phyloP scores from a whole-genome alignment of 1,140 invertebrate genomes.

The Meloidogyne chitwoodi region DNA sequence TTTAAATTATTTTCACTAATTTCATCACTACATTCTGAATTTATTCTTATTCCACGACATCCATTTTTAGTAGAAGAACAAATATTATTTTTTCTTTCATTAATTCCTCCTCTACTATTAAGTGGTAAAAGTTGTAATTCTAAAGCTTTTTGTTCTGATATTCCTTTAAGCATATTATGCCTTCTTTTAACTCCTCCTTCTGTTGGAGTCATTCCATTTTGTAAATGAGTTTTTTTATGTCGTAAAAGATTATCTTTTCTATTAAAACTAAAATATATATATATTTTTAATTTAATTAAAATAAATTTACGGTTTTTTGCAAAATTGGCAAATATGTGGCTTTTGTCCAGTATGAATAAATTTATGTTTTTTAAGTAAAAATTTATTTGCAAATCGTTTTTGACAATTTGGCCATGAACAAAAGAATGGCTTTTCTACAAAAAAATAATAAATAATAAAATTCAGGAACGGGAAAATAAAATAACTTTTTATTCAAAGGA shows the following conservation, averaged over 20 bases:
- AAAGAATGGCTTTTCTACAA: constrained; percentile 47
- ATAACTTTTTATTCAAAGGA: too few species aligned
- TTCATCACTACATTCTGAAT: neutral
- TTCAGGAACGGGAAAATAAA: neutral
- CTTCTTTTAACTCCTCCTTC: constrained; percentile 2
- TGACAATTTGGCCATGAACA: constrained; percentile 50
- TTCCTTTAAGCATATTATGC: constrained; percentile 17
- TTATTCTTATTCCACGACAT: neutral
- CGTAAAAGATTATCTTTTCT: constrained; percentile 56
- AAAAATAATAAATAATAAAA: too few species aligned
- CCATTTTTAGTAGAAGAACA: too few species aligned
- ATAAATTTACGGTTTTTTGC: constrained; percentile 41
- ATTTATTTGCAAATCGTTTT: constrained; percentile 59
- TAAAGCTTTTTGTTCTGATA: neutral
- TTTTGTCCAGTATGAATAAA: constrained; percentile 58
- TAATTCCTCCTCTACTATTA: neutral
- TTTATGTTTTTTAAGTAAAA: constrained; percentile 57
- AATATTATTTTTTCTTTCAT: neutral
- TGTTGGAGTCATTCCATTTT: constrained; percentile 27
- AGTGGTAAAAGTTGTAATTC: neutral
- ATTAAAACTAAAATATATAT: constrained; percentile 44
- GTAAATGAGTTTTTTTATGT: constrained; percentile 54
- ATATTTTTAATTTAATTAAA: neutral
- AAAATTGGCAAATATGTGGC: constrained; percentile 55
- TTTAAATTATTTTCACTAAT: neutral